Conservation (phyloP, 2,888 invertebrate species). For the Cenopis cana region DNA sequence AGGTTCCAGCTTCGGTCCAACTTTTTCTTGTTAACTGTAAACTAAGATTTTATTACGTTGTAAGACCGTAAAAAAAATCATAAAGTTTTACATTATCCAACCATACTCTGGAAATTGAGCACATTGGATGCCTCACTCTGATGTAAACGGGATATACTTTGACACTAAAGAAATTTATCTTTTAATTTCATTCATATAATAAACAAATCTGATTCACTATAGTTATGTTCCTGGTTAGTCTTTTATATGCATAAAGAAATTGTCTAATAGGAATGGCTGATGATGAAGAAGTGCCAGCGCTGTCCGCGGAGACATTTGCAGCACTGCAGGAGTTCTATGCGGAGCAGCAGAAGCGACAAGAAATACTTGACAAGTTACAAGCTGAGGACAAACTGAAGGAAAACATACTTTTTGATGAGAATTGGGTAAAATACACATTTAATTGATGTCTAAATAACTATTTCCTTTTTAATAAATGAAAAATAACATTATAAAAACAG, state of each 20-base stretch:
- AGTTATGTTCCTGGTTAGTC: too few species aligned
- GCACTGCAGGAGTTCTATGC: conserved; percentile 91
- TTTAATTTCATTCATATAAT: too few species aligned
- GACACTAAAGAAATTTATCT: too few species aligned
- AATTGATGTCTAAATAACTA: background rate
- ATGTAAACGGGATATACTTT: too few species aligned
- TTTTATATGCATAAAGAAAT: background rate
- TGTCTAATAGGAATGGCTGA: conserved; percentile 50
- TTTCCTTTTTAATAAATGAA: too few species aligned
- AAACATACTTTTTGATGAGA: conserved; percentile 88
- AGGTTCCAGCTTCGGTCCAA: conserved; percentile 13
- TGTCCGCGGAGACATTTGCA: conserved; percentile 89
- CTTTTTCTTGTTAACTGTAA: background rate
- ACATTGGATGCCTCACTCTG: too few species aligned
- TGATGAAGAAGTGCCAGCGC: conserved; percentile 87
- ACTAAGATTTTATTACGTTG: conserved; percentile 18
- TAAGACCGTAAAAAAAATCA: conserved; percentile 15
- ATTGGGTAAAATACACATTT: conserved; percentile 87
- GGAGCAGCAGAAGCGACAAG: conserved; percentile 88
- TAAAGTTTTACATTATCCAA: too few species aligned
- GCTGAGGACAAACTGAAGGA: conserved; percentile 74
- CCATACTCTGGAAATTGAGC: too few species aligned
- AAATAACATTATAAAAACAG: too few species aligned
- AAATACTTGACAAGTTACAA: conserved; percentile 78
- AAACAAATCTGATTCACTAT: too few species aligned